Evolutionary conservation across 2,797 vertebrate species (phyloP).

Genomic region (Schizothorax lantsangensis): DNA sequence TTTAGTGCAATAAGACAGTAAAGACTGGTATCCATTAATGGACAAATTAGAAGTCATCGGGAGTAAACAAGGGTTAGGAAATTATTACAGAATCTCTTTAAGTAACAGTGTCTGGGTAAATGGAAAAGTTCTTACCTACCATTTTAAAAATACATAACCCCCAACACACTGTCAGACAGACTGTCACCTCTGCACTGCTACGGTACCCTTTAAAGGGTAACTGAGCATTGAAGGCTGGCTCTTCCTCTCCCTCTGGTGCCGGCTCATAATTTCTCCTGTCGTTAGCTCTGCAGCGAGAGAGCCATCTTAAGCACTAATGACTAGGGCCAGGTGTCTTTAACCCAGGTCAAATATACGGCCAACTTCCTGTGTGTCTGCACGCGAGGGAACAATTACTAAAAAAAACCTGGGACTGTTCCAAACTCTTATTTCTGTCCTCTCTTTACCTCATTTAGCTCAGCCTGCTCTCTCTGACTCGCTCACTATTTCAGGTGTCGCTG

Average conservation of each 20-base stretch:
- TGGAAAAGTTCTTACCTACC: neutral
- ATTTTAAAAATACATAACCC: neutral
- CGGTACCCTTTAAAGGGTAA: conserved; percentile 17
- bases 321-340: conserved; percentile 68
- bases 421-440: conserved; percentile 32
- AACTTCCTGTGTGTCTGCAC: conserved; percentile 15
- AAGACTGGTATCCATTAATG: neutral
- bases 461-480: neutral
- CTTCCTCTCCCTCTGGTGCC: conserved; percentile 41
- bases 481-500: neutral
- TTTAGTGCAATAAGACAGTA: neutral
- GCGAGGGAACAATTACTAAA: conserved; percentile 22
- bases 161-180: neutral
- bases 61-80: neutral
- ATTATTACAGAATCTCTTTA: neutral
- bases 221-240: conserved; percentile 54
- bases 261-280: conserved; percentile 27
- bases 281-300: conserved; percentile 1
- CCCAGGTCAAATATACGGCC: conserved; percentile 46
- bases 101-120: neutral
- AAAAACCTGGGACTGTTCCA: conserved; percentile 25
- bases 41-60: neutral
- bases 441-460: neutral
- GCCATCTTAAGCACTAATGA: conserved; percentile 64
- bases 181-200: neutral